Percentiles rank a stretch among this genome's conserved stretches.
Evolutionary conservation across 2,888 invertebrate species (phyloP).

Genomic region (Stenodera caucasica): DNA sequence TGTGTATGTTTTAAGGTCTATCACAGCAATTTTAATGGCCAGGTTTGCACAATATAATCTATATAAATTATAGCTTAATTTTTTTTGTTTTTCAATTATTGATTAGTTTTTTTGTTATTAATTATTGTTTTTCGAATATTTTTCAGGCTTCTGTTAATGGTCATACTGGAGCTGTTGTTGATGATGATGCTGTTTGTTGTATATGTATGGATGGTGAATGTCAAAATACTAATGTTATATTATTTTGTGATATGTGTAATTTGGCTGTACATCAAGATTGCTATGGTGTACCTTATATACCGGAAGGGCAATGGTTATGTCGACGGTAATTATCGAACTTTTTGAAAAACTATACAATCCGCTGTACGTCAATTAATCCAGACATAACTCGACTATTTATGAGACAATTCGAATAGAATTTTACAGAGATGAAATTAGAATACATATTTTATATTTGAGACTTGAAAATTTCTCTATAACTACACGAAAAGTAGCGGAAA

Average conservation of each 20-base stretch:
- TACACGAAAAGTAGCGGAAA: no score
- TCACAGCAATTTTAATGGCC: slow-evolving; percentile 24
- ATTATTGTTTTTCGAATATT: background rate
- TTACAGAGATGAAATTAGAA: no score
- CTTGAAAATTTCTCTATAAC: no score
- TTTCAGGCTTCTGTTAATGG: slow-evolving; percentile 67
- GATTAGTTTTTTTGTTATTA: background rate
- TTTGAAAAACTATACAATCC: no score
- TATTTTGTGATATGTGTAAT: slow-evolving; percentile 99
- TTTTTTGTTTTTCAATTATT: background rate
- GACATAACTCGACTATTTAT: no score
- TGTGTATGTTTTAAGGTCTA: slow-evolving; percentile 27
- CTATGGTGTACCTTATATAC: slow-evolving; percentile 77
- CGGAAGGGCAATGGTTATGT: slow-evolving; percentile 89
- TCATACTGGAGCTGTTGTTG: slow-evolving; percentile 76
- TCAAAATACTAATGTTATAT: slow-evolving; percentile 96
- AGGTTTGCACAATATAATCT: slow-evolving; percentile 29
- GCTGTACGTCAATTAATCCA: no score
- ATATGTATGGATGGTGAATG: slow-evolving; percentile 99
- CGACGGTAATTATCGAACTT: slow-evolving; percentile 55
- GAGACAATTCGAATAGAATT: no score
- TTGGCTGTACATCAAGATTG: slow-evolving; percentile 99
- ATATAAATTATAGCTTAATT: no score
- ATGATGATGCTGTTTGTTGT: slow-evolving; percentile 98
- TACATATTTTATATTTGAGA: no score